Evolutionary conservation across 1,140 invertebrate species (phyloP).

Genomic region (Pseudachorutes palmiensis): DNA sequence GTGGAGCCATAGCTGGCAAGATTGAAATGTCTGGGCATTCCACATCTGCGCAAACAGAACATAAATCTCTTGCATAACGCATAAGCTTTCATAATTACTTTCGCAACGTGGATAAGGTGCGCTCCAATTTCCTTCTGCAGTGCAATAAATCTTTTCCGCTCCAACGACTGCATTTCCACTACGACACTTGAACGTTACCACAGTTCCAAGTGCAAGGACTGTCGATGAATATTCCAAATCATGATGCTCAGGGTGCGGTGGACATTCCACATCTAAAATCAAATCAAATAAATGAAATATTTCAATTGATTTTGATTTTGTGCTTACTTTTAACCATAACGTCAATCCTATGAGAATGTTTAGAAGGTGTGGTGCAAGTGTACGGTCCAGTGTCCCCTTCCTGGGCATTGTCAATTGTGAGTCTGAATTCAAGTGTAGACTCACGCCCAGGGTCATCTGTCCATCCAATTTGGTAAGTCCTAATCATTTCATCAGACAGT

Average conservation of each 20-base stretch:
- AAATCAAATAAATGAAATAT: constrained; percentile 9
- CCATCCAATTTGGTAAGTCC: constrained; percentile 54
- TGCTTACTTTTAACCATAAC: constrained; percentile 52
- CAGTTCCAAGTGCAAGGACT: constrained; percentile 63
- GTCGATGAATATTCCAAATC: constrained; percentile 61
- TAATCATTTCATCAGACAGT: not conserved
- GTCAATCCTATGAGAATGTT: constrained; percentile 68
- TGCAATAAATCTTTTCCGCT: constrained; percentile 58
- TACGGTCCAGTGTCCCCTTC: constrained; percentile 71
- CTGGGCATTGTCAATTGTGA: constrained; percentile 67
- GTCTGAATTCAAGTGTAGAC: constrained; percentile 65
- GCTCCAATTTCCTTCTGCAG: constrained; percentile 76
- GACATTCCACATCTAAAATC: constrained; percentile 60
- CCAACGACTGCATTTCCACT: constrained; percentile 74
- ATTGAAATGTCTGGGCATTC: constrained; percentile 37
- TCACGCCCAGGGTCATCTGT: constrained; percentile 61
- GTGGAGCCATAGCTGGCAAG: constrained; percentile 34
- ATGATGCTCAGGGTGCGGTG: constrained; percentile 55
- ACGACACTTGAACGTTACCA: constrained; percentile 64
- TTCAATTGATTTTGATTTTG: not conserved
- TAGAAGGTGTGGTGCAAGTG: constrained; percentile 68
- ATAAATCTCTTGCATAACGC: constrained; percentile 20
- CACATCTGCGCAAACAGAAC: constrained; percentile 20
- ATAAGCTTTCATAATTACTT: no score
- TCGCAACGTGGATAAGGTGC: constrained; percentile 68